Evolutionary conservation across 1,140 invertebrate genomes (phyloP).

Genomic region (Heliothis virescens): DNA sequence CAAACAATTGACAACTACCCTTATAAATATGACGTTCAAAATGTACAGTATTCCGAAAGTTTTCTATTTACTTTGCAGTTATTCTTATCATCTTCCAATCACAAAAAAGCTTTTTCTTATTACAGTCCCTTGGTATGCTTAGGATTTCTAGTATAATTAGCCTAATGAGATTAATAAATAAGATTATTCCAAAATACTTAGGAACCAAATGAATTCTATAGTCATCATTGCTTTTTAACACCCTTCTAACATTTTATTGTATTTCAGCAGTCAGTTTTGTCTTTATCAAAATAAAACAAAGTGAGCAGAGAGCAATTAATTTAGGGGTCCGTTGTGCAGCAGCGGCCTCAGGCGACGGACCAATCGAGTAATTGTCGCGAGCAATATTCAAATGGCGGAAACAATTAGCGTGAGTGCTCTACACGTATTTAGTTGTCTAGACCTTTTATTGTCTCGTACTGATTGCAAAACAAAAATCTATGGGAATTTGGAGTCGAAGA

Average conservation of each 20-base stretch:
- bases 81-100: too few relatives aligned
- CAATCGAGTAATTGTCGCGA: conserved; percentile 84
- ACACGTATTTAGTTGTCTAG: conserved; percentile 73
- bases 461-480: conserved; percentile 17
- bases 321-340: conserved; percentile 69
- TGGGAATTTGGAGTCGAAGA: background rate
- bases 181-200: too few relatives aligned
- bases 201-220: too few relatives aligned
- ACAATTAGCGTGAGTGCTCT: conserved; percentile 86
- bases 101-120: too few relatives aligned
- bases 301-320: conserved; percentile 81
- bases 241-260: background rate
- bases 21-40: too few relatives aligned
- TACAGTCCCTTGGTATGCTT: too few relatives aligned
- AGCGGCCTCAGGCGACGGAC: conserved; percentile 68
- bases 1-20: too few relatives aligned
- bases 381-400: conserved; percentile 87
- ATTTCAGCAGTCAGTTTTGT: conserved; percentile 28
- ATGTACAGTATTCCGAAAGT: too few relatives aligned
- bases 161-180: too few relatives aligned
- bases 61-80: too few relatives aligned
- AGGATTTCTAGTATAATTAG: too few relatives aligned
- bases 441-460: conserved; percentile 58
- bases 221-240: background rate
- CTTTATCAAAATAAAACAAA: conserved; percentile 76